Conservation (phyloP, 2,113 vertebrate species). For the Jacana jacana region DNA sequence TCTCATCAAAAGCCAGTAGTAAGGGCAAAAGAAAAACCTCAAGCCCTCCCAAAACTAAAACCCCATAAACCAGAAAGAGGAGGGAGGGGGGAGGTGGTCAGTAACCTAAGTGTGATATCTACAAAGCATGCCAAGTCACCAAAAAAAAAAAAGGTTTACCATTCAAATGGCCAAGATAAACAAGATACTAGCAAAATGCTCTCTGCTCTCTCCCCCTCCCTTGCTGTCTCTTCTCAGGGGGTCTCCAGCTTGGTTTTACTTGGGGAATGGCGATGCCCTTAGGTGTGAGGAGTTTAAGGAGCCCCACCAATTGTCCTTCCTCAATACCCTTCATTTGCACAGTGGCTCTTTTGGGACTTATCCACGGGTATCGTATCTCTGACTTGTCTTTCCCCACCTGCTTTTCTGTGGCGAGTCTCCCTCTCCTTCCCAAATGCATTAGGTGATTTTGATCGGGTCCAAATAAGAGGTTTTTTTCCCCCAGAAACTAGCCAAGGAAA, state of each 20-base stretch:
- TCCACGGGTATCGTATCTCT: neutral
- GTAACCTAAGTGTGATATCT: conserved; percentile 49
- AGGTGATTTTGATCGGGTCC: conserved; percentile 45
- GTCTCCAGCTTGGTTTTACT: neutral
- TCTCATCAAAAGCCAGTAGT: neutral
- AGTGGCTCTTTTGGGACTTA: conserved; percentile 30
- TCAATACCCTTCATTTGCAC: neutral
- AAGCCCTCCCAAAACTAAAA: neutral
- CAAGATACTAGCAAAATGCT: neutral
- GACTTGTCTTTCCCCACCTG: conserved; percentile 30
- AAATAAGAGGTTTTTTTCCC: neutral
- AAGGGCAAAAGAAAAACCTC: conserved; percentile 41
- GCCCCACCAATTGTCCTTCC: neutral
- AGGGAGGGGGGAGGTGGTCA: neutral
- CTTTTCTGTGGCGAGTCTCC: neutral
- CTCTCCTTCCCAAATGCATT: neutral
- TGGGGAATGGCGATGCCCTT: neutral
- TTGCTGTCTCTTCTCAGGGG: conserved; percentile 1
- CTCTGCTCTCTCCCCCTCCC: neutral
- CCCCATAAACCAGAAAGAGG: conserved; percentile 39
- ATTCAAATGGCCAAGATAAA: conserved; percentile 63
- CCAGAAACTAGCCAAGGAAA: conserved; percentile 52
- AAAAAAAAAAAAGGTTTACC: conserved; percentile 28
- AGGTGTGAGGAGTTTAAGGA: conserved; percentile 37
- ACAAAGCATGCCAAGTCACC: conserved; percentile 63